A percentile compares a stretch with the other conserved stretches of the same genome.
Conservation (phyloP, 2,113 vertebrate genomes). For the Petrocephalus zakoni region DNA sequence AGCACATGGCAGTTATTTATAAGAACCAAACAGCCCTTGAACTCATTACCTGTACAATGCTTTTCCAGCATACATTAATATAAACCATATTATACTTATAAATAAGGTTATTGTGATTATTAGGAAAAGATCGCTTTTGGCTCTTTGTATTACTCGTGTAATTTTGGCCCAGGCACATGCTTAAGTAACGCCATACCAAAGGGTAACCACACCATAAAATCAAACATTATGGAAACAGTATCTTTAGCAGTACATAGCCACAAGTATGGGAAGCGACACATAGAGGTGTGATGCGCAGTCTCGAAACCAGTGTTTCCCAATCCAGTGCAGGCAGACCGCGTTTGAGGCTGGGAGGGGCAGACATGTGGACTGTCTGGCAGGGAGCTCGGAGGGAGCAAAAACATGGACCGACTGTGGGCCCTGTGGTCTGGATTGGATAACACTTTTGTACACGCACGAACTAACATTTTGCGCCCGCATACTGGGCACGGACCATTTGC, state of each 20-base stretch:
- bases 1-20: neutral
- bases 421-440: neutral
- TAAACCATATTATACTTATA: neutral
- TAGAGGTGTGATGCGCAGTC: neutral
- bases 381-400: neutral
- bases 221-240: neutral
- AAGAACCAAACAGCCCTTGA: neutral
- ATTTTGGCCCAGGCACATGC: neutral
- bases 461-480: neutral
- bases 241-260: neutral
- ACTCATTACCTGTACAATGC: neutral
- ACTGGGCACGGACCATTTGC: neutral
- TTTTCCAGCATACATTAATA: conserved; percentile 7
- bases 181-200: neutral
- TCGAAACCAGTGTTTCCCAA: neutral
- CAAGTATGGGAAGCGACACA: neutral
- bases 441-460: neutral
- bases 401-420: neutral
- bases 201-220: neutral
- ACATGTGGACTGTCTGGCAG: neutral
- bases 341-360: neutral
- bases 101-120: neutral
- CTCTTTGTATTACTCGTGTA: neutral
- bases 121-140: neutral
- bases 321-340: neutral